Base-by-base conservation (phyloP, 2,888 invertebrate species). In the Macrophya alboannulata region DNA sequence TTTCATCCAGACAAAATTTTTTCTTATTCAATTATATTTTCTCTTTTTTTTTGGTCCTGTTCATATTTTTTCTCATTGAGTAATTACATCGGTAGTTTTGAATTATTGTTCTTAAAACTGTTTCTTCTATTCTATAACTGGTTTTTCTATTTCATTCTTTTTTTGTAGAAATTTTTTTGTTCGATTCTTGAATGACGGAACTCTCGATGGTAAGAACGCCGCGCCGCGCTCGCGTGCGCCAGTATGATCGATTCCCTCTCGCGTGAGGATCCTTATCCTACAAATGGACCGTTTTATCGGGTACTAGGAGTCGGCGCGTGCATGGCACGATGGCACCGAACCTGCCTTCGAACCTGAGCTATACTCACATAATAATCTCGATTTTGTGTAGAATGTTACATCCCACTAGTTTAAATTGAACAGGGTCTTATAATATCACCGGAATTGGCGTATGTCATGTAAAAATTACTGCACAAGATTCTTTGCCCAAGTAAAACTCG, bases 321-420 rank as follows among this genome's bases (percentile, higher is more conserved):
- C 86, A 87, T 87, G 86, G 85, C 83, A 85, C 87, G 88, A 87
- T 88, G 88, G 88, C 87, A 86, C 83, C 86, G 84, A 86, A 85
- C 87, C 87, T 85, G 81, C 86, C 86, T 85, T 65, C 85, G 84
- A 86, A 84, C 55, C 85, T 85, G 85, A 85, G 86, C 84, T 86
- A 71, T 71, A 74, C 40, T n/a, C 37, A 68, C 37, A 68, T 68
- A 37, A 68, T 17, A 68, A 37, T 5, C 68, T 68, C 37, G 51
- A n/a, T 76, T 45, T 21, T 40, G 31, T 15, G 31, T 8, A 37
- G 37, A 68, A 68, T 17, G 31, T 37, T 5, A 37, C 17, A 68
- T 17, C 45, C 21, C 10, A 74, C n/a, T n/a, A n/a, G 21, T 74
- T 45, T 12, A 4, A 21, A 74, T 74, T 74, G 31, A 51, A 21